Evolutionary conservation across 2,888 invertebrate genomes (phyloP).

Genomic region (Drosophila prolongata): DNA sequence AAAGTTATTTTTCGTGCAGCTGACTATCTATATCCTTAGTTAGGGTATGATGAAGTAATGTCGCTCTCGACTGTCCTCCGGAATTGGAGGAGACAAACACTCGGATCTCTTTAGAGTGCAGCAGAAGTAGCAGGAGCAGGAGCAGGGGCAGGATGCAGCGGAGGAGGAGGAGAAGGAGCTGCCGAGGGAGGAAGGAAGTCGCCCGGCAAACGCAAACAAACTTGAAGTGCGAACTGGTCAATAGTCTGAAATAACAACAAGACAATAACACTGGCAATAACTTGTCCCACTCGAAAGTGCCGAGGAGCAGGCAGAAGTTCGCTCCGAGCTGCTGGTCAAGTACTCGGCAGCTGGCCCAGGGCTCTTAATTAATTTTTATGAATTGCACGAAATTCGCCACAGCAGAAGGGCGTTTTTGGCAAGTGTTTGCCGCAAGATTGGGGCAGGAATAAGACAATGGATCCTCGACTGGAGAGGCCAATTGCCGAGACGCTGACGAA

Average conservation of each 20-base stretch:
- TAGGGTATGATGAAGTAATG: conserved; percentile 44
- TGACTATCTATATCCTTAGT: not conserved
- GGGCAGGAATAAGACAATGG: conserved; percentile 33
- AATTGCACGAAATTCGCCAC: conserved; percentile 69
- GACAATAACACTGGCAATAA: conserved; percentile 77
- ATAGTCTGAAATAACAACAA: conserved; percentile 77
- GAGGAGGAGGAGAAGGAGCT: not conserved
- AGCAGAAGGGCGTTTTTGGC: conserved; percentile 58
- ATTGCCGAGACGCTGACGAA: conserved; percentile 38
- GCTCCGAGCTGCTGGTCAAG: conserved; percentile 66
- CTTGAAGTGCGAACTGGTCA: conserved; percentile 74
- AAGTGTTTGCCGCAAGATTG: conserved; percentile 53
- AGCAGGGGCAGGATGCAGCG: not conserved
- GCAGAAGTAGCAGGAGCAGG: conserved; percentile 2
- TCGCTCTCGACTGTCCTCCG: conserved; percentile 10
- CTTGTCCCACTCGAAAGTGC: conserved; percentile 41
- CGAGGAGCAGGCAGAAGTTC: conserved; percentile 52
- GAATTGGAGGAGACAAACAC: conserved; percentile 45
- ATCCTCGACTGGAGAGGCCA: conserved; percentile 29
- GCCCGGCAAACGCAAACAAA: conserved; percentile 60
- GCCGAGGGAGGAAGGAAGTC: conserved; percentile 5
- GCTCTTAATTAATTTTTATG: conserved; percentile 78
- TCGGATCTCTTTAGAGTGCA: conserved; percentile 28
- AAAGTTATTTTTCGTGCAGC: not conserved
- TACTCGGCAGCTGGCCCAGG: conserved; percentile 60